phyloP scores from a whole-genome alignment of 92 coral and sea anemone genomes.

The Siderastrea radians region DNA sequence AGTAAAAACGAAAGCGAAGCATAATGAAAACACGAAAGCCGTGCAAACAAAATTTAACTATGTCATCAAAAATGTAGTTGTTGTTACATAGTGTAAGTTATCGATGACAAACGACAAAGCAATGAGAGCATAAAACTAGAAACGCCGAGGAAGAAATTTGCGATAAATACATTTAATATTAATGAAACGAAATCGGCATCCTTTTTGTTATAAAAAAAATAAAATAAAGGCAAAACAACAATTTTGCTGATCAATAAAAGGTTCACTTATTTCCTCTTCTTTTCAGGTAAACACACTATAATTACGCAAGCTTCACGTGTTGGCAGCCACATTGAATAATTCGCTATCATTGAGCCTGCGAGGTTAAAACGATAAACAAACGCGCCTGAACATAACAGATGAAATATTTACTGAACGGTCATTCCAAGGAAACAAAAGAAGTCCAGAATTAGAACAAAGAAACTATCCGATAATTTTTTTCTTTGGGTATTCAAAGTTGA shows the following conservation, averaged over 20 bases:
- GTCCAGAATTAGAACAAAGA: no score
- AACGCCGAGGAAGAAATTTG: neutral
- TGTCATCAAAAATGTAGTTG: no score
- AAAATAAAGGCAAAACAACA: neutral
- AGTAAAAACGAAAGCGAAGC: no score
- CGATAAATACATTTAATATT: neutral
- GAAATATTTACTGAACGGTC: no score
- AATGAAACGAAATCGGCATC: neutral
- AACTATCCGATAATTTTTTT: no score
- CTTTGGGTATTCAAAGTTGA: no score
- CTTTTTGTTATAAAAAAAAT: neutral
- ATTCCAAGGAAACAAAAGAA: no score
- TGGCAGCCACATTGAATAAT: slow-evolving; percentile 39
- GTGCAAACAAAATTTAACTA: no score
- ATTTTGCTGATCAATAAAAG: neutral
- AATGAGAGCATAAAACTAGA: neutral
- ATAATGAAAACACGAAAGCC: no score
- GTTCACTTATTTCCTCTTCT: neutral
- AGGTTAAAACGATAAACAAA: neutral
- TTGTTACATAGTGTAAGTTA: neutral
- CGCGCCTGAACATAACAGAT: no score
- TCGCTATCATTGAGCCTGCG: neutral
- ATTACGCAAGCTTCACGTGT: neutral
- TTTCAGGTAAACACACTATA: neutral
- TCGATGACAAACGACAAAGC: neutral